Base-by-base conservation (phyloP, 2,113 vertebrate species). In the Ceratotherium simum region DNA sequence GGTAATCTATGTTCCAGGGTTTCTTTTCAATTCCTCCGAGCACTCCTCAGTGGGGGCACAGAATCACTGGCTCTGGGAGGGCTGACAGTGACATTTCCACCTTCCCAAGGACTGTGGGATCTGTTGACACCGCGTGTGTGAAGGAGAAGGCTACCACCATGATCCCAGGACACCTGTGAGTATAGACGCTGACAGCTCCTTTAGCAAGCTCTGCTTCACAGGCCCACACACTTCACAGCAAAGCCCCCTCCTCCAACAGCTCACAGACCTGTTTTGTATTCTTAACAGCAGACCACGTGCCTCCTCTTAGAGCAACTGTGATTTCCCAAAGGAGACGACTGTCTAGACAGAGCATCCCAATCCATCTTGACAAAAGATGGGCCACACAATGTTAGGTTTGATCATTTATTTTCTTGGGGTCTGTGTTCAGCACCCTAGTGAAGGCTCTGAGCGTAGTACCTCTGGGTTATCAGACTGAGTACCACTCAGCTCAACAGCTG, bases 331-430 rank as follows among this genome's bases (percentile, higher is more conserved):
- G 87, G 95, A 97, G 54, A 78, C 6, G 6, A 60, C 83, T 93
- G 97, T 97, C 97, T 98, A 98, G 97, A 98, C 96, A 97, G 64
- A 91, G 82, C 67, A 79, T 70, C 81, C 70, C 46, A 90, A 97
- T 96, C 73, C 91, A 97, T 90, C 91, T 82, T 62, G 56, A 73
- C 33, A 33, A 97, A 84, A 93, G 65, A 92, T 3, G 36, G 70
- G 83, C 79, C 46, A 42, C 9, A 51, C 33, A 9, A 58, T 17
- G 60, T 91, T 70, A 93, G 54, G 18, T 92, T 72, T 91, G 21
- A 90, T 76, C 33, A 54, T 33, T 81, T 81, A 17, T 13, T 25
- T 89, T 70, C 25, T 13, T 23, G 67, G 25, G 6, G 17, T 82
- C 51, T 84, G 65, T 69, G n/a, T 46, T 60, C 60, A 69, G 42